These are phyloP conservation scores for Collichthys lucidus DNA, from an alignment of 2,113 vertebrate genomes.

Conservation along the genomic window DNA sequence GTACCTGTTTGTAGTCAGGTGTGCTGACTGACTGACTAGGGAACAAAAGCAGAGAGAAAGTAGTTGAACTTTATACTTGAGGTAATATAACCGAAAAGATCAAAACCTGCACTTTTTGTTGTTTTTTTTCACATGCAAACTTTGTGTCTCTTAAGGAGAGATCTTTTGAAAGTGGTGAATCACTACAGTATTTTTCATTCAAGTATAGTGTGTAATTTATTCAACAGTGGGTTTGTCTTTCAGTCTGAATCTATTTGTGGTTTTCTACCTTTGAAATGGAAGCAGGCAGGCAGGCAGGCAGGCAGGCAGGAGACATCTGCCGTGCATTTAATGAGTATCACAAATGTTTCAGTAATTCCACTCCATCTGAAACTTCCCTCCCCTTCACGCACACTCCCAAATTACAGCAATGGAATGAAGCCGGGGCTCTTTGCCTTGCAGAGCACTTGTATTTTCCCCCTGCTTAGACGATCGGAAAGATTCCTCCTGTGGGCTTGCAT, in stretches of 20 bases:
- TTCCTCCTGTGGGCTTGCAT: slow-evolving; percentile 69
- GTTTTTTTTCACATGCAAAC: slow-evolving; percentile 7
- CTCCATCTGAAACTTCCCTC: slow-evolving; percentile 82
- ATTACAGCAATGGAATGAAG: slow-evolving; percentile 77
- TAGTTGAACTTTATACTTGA: slow-evolving; percentile 23
- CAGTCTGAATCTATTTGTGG: slow-evolving; percentile 35
- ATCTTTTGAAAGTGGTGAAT: slow-evolving; percentile 16
- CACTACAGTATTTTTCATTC: slow-evolving; percentile 36
- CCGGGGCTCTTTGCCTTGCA: slow-evolving; percentile 62
- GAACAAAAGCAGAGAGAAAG: slow-evolving; percentile 28
- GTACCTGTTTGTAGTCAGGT: slow-evolving; percentile 2
- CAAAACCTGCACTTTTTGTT: background rate
- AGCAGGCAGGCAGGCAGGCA: slow-evolving; percentile 35
- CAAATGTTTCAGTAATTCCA: slow-evolving; percentile 81
- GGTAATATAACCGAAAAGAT: slow-evolving; percentile 30
- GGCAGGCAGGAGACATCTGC: slow-evolving; percentile 72
- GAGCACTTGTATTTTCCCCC: slow-evolving; percentile 61
- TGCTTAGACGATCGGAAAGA: slow-evolving; percentile 63
- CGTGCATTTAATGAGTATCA: slow-evolving; percentile 74
- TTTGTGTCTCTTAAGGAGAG: slow-evolving; percentile 23
- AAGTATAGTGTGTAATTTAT: slow-evolving; percentile 49
- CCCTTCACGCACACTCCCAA: slow-evolving; percentile 78
- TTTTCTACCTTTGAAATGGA: slow-evolving; percentile 66
- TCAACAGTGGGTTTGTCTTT: slow-evolving; percentile 54
- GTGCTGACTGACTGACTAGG: background rate